A percentile compares a stretch with the other conserved stretches of the same genome.
Conservation (phyloP, 1,140 invertebrate genomes). For the Andrena cerasifolii region DNA sequence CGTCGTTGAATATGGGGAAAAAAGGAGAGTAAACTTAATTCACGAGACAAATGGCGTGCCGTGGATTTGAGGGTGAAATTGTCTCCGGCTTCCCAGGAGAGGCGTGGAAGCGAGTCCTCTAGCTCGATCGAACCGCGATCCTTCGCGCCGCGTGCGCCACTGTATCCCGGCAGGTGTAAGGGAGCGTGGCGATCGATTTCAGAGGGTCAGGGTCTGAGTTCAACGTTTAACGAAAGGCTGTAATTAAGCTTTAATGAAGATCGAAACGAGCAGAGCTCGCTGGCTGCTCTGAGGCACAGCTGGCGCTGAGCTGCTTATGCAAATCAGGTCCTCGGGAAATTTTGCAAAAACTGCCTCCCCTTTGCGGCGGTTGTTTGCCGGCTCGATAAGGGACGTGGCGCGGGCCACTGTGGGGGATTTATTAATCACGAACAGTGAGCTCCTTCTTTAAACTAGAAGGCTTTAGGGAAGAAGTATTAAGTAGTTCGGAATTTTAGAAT, state of each 20-base stretch:
- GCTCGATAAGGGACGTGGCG: constrained; percentile 8
- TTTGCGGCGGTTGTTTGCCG: neutral
- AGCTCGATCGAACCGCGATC: constrained; percentile 31
- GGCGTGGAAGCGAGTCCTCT: neutral
- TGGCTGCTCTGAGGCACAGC: neutral
- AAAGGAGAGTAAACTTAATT: constrained; percentile 64
- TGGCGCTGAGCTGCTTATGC: constrained; percentile 39
- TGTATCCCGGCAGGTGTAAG: neutral
- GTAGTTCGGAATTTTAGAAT: too few relatives aligned
- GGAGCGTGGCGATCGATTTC: too few relatives aligned
- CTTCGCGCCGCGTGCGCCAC: neutral
- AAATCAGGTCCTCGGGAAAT: constrained; percentile 36
- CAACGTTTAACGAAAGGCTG: constrained; percentile 3
- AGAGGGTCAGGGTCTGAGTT: neutral
- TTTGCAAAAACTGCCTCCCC: constrained; percentile 13
- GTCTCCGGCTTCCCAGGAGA: constrained; percentile 39
- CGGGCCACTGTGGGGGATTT: constrained; percentile 12
- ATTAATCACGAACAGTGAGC: constrained; percentile 13
- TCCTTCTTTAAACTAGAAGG: too few relatives aligned
- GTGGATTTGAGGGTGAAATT: constrained; percentile 58
- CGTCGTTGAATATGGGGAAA: constrained; percentile 43
- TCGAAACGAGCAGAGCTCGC: constrained; percentile 21
- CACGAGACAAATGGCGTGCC: constrained; percentile 52
- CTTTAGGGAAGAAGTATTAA: too few relatives aligned
- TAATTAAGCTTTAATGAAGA: constrained; percentile 52